Conservation (phyloP, 2,113 vertebrate genomes). For the Todiramphus chloris region DNA sequence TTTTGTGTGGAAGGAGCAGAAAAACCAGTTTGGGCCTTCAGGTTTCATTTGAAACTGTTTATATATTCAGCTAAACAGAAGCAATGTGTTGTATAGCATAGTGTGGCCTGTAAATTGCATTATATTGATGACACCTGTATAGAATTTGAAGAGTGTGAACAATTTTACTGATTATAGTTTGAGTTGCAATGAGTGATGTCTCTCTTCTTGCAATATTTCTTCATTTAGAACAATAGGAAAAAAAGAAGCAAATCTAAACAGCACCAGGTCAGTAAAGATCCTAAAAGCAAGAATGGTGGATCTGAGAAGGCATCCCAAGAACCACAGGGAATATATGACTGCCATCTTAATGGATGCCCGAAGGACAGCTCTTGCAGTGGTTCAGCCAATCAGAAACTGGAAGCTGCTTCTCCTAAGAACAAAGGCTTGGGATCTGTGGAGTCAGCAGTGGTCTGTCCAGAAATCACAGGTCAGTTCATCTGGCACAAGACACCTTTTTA, state of each 20-base stretch:
- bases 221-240: slow-evolving; percentile 75
- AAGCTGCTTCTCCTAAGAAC: slow-evolving; percentile 27
- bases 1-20: neutral
- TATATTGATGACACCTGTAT: neutral
- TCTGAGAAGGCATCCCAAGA: slow-evolving; percentile 48
- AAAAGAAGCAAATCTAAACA: slow-evolving; percentile 83
- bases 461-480: slow-evolving; percentile 69
- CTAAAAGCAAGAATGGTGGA: slow-evolving; percentile 62
- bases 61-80: neutral
- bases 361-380: slow-evolving; percentile 63
- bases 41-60: neutral
- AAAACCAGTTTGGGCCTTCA: neutral
- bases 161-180: neutral
- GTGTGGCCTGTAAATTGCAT: neutral
- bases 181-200: neutral
- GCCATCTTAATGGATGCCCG: slow-evolving; percentile 38
- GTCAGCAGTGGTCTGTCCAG: neutral
- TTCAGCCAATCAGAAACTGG: slow-evolving; percentile 55
- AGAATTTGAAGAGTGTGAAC: neutral
- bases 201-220: neutral
- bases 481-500: neutral
- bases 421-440: slow-evolving; percentile 45
- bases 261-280: slow-evolving; percentile 73
- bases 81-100: neutral
- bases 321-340: slow-evolving; percentile 6